phyloP scores from a whole-genome alignment of 1,140 invertebrate genomes.

The Teleogryllus occipitalis region DNA sequence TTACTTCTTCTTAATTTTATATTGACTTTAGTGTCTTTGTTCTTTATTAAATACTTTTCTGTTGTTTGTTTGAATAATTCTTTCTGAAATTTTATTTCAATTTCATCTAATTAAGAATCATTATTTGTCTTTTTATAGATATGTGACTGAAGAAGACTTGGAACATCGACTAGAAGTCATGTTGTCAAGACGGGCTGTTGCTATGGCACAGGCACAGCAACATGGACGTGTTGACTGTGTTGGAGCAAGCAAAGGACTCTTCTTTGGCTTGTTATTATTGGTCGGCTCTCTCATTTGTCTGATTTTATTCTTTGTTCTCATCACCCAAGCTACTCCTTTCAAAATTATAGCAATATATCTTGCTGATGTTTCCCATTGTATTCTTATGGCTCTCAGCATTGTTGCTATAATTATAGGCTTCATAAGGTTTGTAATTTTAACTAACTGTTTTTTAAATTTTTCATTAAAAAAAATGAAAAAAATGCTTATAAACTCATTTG shows the following conservation, averaged over 20 bases:
- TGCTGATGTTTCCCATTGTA: constrained; percentile 82
- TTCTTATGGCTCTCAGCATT: constrained; percentile 76
- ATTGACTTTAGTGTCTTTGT: no score
- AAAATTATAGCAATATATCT: constrained; percentile 72
- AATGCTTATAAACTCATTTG: neutral
- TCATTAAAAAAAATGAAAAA: neutral
- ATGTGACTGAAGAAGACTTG: constrained; percentile 72
- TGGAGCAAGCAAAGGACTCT: constrained; percentile 86
- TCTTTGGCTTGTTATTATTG: constrained; percentile 81
- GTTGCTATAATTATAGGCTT: constrained; percentile 85
- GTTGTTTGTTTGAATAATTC: neutral
- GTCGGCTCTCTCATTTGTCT: constrained; percentile 87
- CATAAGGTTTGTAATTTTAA: constrained; percentile 50
- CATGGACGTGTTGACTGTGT: constrained; percentile 81
- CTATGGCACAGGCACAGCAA: constrained; percentile 63
- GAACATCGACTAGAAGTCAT: constrained; percentile 76
- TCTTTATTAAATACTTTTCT: neutral
- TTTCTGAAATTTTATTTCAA: neutral
- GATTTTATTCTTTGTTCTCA: constrained; percentile 89
- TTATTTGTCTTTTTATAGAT: constrained; percentile 34
- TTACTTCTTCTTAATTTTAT: neutral
- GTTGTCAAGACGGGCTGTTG: constrained; percentile 71
- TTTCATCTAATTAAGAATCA: neutral
- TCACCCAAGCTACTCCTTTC: constrained; percentile 69
- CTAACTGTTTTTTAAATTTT: neutral